phyloP scores from a whole-genome alignment of 2,888 invertebrate species.

The Meiosimyza decipiens region DNA sequence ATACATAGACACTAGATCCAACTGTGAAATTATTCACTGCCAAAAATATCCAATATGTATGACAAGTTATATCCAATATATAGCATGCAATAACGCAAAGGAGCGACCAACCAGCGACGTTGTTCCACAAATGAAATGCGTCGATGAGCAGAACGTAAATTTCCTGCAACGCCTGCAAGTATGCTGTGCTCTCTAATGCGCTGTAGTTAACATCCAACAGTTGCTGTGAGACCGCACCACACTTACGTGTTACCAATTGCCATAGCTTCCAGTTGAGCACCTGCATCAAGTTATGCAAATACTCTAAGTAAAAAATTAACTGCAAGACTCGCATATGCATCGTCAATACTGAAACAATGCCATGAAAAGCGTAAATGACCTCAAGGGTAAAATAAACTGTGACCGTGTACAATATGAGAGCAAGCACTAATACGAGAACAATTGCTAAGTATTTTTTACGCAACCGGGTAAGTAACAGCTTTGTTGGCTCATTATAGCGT shows the following conservation, averaged over 20 bases:
- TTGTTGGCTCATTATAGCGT: conserved; percentile 10
- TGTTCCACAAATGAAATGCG: conserved; percentile 41
- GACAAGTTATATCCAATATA: conserved; percentile 45
- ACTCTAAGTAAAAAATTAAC: conserved; percentile 38
- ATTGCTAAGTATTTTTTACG: not conserved
- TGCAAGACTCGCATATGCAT: conserved; percentile 42
- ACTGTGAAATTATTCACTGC: conserved; percentile 36
- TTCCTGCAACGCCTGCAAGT: conserved; percentile 40
- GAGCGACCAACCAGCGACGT: conserved; percentile 46
- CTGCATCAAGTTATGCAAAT: conserved; percentile 29
- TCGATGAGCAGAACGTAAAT: conserved; percentile 39
- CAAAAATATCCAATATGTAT: conserved; percentile 47
- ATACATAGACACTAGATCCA: no score
- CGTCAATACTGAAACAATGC: conserved; percentile 39
- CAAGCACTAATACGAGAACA: not conserved
- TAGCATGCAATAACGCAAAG: conserved; percentile 42
- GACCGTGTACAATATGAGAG: not conserved
- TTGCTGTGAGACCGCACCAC: conserved; percentile 28
- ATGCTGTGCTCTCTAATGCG: conserved; percentile 35
- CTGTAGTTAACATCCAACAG: conserved; percentile 41
- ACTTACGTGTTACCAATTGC: conserved; percentile 40
- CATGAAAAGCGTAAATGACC: conserved; percentile 15
- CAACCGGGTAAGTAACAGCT: not conserved
- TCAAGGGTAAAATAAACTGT: not conserved
- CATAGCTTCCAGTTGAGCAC: conserved; percentile 39